These are phyloP conservation scores for Lasaia peninsularis DNA, from an alignment of 1,140 invertebrate species.

Conservation along the genomic window DNA sequence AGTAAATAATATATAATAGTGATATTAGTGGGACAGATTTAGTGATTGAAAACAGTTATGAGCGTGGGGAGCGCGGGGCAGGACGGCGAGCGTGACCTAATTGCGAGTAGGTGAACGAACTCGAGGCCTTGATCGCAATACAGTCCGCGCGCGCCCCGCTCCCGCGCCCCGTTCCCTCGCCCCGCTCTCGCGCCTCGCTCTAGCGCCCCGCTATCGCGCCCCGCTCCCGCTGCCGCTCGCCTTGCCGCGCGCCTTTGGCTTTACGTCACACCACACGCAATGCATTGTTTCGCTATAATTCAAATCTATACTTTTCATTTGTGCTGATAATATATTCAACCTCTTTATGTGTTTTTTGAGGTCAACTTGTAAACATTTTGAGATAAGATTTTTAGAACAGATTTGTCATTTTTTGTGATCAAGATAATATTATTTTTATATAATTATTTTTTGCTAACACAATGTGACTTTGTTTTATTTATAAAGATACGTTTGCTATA, in stretches of 20 bases:
- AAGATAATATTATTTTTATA: too few relatives aligned
- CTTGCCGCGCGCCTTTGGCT: slow-evolving; percentile 20
- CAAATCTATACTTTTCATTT: slow-evolving; percentile 7
- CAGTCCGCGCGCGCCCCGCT: slow-evolving; percentile 34
- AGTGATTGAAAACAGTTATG: slow-evolving; percentile 67
- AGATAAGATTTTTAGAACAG: background rate
- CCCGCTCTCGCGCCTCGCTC: slow-evolving; percentile 5
- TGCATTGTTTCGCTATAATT: slow-evolving; percentile 43
- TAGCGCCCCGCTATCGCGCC: slow-evolving; percentile 23
- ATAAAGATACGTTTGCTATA: too few relatives aligned
- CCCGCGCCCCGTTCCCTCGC: slow-evolving; percentile 4
- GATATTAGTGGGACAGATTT: slow-evolving; percentile 51
- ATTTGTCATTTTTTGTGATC: background rate
- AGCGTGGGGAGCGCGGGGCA: slow-evolving; percentile 48
- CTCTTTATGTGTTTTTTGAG: background rate
- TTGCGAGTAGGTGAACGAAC: slow-evolving; percentile 66
- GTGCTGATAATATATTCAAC: background rate
- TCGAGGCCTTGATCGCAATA: slow-evolving; percentile 72
- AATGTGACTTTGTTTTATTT: too few relatives aligned
- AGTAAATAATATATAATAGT: slow-evolving; percentile 20
- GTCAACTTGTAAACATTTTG: slow-evolving; percentile 1
- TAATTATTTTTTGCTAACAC: too few relatives aligned
- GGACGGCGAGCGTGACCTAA: slow-evolving; percentile 65
- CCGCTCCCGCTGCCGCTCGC: slow-evolving; percentile 23
- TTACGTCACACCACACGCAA: slow-evolving; percentile 41